A percentile compares a stretch with the other conserved stretches of the same genome.
phyloP scores from a whole-genome alignment of 2,888 invertebrate genomes.

The Gryllus longicercus region DNA sequence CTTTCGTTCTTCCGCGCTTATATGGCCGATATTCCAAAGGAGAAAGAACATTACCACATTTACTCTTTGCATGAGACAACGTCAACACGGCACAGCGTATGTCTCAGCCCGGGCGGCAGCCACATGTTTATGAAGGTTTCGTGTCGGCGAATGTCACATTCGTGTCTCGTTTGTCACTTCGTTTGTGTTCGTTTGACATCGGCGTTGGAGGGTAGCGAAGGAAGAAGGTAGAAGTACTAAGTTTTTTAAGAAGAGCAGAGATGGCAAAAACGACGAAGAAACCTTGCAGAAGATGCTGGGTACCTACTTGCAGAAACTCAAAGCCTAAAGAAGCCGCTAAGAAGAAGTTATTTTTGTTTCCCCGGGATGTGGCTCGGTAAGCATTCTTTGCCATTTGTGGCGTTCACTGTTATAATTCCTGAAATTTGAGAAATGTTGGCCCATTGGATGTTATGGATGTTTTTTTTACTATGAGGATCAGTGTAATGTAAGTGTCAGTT shows the following conservation, averaged over 20 bases:
- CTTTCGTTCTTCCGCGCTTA: too few relatives aligned
- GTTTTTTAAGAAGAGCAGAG: background rate
- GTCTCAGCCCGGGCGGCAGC: background rate
- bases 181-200: background rate
- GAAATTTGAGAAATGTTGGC: too few relatives aligned
- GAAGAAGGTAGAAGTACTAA: background rate
- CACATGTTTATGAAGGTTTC: background rate
- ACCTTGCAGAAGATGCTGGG: slow-evolving; percentile 9
- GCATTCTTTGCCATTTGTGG: too few relatives aligned
- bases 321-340: slow-evolving; percentile 3
- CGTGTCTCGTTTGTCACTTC: background rate
- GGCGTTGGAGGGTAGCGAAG: too few relatives aligned
- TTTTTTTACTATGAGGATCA: too few relatives aligned
- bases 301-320: background rate
- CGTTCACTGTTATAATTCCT: too few relatives aligned
- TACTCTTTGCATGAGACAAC: background rate
- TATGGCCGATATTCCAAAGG: too few relatives aligned
- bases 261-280: background rate
- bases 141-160: background rate
- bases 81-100: background rate
- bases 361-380: background rate
- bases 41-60: background rate
- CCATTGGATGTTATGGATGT: too few relatives aligned
- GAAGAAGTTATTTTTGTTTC: background rate
- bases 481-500: too few relatives aligned